These are phyloP conservation scores for Phenganax subtilis DNA, from an alignment of 92 coral and sea anemone species.

Conservation along the genomic window DNA sequence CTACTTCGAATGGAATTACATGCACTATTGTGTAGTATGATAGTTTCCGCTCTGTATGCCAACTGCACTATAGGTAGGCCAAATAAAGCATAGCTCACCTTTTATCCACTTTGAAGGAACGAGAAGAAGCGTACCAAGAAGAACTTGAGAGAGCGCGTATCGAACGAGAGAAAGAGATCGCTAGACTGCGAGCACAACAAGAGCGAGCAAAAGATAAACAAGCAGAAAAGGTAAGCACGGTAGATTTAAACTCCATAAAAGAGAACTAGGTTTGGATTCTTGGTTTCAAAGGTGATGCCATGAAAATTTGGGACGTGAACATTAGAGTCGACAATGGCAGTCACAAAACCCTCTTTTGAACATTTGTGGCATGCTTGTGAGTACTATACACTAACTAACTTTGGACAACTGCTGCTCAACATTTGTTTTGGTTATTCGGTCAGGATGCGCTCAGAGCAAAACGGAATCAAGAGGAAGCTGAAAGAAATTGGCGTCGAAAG, in stretches of 20 bases:
- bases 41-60: no score
- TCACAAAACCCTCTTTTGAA: neutral
- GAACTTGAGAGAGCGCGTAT: slow-evolving; percentile 73
- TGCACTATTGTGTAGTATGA: no score
- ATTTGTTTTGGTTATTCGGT: neutral
- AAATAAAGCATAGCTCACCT: no score
- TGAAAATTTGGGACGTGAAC: no score
- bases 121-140: slow-evolving; percentile 92
- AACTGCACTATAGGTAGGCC: no score
- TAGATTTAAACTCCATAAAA: no score
- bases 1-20: no score
- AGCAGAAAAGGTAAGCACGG: slow-evolving; percentile 69
- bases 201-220: slow-evolving; percentile 98
- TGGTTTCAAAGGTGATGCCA: no score
- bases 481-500: slow-evolving; percentile 89
- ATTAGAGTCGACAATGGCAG: neutral
- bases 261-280: no score
- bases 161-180: slow-evolving; percentile 95
- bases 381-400: neutral
- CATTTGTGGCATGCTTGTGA: no score
- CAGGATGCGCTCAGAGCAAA: slow-evolving; percentile 94
- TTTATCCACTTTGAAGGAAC: slow-evolving; percentile 44
- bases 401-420: neutral
- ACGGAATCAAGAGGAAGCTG: slow-evolving; percentile 95
- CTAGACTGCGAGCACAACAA: slow-evolving; percentile 89